Percentiles rank a stretch among this genome's conserved stretches.
These are phyloP conservation scores for Triplophysa dalaica DNA, from an alignment of 2,113 vertebrate genomes.

Conservation along the genomic window DNA sequence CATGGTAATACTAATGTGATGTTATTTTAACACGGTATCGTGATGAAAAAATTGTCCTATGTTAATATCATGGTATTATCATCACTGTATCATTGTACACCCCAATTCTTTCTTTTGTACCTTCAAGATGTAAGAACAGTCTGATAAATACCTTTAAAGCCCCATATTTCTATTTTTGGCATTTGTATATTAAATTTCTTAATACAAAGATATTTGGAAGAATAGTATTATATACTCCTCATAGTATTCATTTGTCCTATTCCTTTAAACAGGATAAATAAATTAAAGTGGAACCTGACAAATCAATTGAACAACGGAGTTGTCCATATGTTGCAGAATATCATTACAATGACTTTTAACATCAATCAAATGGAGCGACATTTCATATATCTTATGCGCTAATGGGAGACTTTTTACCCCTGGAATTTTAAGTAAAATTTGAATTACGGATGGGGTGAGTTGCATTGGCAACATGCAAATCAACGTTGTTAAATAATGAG, in stretches of 20 bases:
- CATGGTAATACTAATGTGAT: neutral
- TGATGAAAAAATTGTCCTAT: neutral
- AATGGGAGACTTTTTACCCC: conserved; percentile 12
- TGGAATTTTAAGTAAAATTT: conserved; percentile 9
- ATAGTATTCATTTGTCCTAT: too few species aligned
- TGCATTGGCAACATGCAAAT: conserved; percentile 21
- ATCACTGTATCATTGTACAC: neutral
- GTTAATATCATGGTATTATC: neutral
- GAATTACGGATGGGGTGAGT: conserved; percentile 1
- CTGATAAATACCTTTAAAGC: neutral
- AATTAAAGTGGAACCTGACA: too few species aligned
- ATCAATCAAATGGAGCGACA: neutral
- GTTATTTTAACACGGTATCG: neutral
- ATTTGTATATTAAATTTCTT: too few species aligned
- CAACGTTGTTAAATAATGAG: conserved; percentile 24
- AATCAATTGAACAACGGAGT: neutral
- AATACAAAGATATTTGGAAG: too few species aligned
- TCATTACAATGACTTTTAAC: neutral
- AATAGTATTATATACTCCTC: too few species aligned
- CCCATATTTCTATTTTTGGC: neutral
- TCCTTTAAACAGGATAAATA: too few species aligned
- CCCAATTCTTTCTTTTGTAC: neutral
- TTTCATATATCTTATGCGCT: conserved; percentile 29
- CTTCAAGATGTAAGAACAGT: neutral
- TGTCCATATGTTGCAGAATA: neutral